Conservation (phyloP, 2,113 vertebrate species). For the Atlantisia rogersi region DNA sequence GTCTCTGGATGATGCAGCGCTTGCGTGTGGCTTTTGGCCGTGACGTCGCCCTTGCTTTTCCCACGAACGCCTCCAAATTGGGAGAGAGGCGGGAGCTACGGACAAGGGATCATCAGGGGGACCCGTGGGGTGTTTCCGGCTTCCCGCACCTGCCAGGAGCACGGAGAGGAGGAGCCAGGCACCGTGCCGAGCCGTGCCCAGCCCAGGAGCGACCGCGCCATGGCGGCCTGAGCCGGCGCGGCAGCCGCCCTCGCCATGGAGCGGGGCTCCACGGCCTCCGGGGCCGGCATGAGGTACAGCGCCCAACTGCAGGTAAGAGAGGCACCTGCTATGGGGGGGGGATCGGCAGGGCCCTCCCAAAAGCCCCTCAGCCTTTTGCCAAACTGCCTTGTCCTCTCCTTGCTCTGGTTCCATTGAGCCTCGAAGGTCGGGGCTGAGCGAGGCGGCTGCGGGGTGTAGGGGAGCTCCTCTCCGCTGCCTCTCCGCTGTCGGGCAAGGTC, state of each 20-base stretch:
- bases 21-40: neutral
- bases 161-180: neutral
- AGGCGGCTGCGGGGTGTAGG: fast-evolving
- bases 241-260: constrained; percentile 21
- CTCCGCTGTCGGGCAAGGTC: fast-evolving
- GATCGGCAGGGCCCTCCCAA: fast-evolving
- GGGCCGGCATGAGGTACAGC: constrained; percentile 43
- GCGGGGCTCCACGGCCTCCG: neutral
- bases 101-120: neutral
- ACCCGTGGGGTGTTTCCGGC: neutral
- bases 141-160: neutral
- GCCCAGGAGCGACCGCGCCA: neutral
- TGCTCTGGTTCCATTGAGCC: neutral
- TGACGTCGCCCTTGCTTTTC: fast-evolving
- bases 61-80: fast-evolving
- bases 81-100: neutral
- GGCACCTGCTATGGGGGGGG: too few relatives aligned
- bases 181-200: neutral
- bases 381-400: neutral
- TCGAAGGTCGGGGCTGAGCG: fast-evolving
- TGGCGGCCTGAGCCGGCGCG: neutral
- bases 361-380: fast-evolving
- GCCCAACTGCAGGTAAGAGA: constrained; percentile 30
- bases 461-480: too few relatives aligned
- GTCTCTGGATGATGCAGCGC: neutral